Conservation (phyloP, 1,140 invertebrate species). For the Nilaparvata lugens region DNA sequence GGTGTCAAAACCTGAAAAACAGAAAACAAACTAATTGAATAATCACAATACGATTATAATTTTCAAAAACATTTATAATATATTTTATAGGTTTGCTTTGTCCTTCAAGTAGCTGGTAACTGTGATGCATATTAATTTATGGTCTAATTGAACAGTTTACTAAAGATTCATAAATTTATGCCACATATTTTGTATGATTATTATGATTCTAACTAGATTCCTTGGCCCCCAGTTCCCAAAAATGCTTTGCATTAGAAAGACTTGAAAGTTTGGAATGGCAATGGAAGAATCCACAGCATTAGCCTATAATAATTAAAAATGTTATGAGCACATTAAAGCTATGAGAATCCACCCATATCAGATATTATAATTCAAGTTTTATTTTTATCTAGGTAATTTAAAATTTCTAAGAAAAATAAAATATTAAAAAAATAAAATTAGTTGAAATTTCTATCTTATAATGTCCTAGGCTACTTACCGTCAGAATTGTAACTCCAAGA, state of each 20-base stretch:
- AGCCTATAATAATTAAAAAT: not conserved
- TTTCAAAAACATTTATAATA: not conserved
- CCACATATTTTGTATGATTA: too few relatives aligned
- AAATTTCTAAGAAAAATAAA: constrained; percentile 4
- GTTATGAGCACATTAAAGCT: not conserved
- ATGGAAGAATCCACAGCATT: too few relatives aligned
- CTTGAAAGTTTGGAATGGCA: too few relatives aligned
- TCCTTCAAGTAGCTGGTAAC: not conserved
- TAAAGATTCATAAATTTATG: not conserved
- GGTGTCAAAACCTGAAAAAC: not conserved
- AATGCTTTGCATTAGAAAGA: too few relatives aligned
- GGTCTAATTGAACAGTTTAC: not conserved
- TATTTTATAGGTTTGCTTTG: not conserved
- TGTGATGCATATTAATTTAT: not conserved
- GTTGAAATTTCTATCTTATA: not conserved
- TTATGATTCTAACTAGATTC: too few relatives aligned
- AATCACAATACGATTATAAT: not conserved
- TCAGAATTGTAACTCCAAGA: constrained; percentile 57
- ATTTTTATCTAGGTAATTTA: not conserved
- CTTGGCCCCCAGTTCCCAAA: too few relatives aligned
- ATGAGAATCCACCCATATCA: not conserved
- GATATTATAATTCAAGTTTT: not conserved
- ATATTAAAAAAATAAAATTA: not conserved
- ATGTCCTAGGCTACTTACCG: constrained; percentile 42
- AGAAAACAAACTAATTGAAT: not conserved